Evolutionary conservation across 1,140 invertebrate species (phyloP).

Genomic region (Drosophila trapezifrons): DNA sequence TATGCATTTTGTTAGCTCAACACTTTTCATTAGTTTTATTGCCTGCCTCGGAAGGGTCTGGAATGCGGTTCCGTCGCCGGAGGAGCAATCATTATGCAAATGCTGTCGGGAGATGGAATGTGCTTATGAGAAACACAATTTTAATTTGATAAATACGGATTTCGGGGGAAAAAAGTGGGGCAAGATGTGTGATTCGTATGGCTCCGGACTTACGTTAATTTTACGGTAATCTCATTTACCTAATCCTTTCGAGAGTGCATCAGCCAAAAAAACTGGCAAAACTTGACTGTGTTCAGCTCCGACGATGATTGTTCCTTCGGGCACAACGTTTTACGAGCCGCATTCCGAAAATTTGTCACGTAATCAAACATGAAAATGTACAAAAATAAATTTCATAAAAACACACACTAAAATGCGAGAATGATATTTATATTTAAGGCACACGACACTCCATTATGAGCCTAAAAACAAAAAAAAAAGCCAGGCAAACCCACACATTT

Average conservation of each 20-base stretch:
- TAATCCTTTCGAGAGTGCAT: constrained; percentile 29
- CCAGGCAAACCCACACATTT: constrained; percentile 26
- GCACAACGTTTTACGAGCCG: constrained; percentile 33
- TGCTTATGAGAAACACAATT: background rate
- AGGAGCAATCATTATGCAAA: constrained; percentile 15
- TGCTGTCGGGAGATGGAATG: constrained; percentile 9
- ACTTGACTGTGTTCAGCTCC: constrained; percentile 12
- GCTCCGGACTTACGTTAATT: background rate
- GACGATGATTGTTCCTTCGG: constrained; percentile 12
- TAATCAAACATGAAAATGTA: constrained; percentile 65
- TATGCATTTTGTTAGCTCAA: constrained; percentile 41
- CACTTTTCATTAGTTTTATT: constrained; percentile 51
- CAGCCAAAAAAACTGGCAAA: constrained; percentile 1
- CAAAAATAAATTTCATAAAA: constrained; percentile 57
- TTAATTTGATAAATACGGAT: constrained; percentile 4
- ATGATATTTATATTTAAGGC: constrained; percentile 61
- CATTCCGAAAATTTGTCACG: constrained; percentile 60
- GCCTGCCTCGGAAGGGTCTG: constrained; percentile 9
- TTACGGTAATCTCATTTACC: constrained; percentile 12
- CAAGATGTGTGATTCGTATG: background rate
- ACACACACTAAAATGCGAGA: constrained; percentile 43
- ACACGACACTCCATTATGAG: constrained; percentile 57
- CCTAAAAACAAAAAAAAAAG: constrained; percentile 21
- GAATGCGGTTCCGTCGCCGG: constrained; percentile 2
- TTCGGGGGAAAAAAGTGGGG: background rate